These are phyloP conservation scores for Zeuzera pyrina DNA, from an alignment of 2,888 invertebrate genomes.

Conservation along the genomic window DNA sequence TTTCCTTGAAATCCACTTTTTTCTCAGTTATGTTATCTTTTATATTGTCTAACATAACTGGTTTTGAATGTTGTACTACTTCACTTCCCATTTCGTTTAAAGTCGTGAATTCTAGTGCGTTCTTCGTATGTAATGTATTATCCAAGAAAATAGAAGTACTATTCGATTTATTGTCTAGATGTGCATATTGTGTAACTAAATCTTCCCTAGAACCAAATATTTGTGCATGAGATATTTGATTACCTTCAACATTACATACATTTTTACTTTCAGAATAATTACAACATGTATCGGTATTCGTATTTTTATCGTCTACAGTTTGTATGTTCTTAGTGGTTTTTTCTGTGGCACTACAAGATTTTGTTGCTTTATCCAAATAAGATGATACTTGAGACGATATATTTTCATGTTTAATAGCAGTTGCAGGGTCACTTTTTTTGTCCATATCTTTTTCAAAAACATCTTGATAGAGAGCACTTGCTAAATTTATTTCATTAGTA, in stretches of 20 bases:
- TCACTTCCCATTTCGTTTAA: too few species aligned
- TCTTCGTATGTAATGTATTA: too few species aligned
- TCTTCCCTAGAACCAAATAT: too few species aligned
- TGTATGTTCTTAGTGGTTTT: conserved; percentile 16
- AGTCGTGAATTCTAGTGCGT: too few species aligned
- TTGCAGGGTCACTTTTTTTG: not conserved
- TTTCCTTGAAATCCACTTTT: conserved; percentile 5
- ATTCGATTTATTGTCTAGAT: not conserved
- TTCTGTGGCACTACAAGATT: conserved; percentile 30
- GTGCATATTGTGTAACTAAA: too few species aligned
- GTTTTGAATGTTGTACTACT: too few species aligned
- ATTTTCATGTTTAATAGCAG: conserved; percentile 11
- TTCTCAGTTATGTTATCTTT: too few species aligned
- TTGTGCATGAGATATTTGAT: too few species aligned
- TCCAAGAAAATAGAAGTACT: not conserved
- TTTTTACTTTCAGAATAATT: conserved; percentile 16
- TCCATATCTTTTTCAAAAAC: not conserved
- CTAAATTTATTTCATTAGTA: conserved; percentile 1
- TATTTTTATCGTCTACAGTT: conserved; percentile 15
- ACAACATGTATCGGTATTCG: conserved; percentile 15
- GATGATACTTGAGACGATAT: conserved; percentile 28
- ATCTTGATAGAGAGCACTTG: not conserved
- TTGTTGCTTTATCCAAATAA: conserved; percentile 24
- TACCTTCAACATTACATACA: not conserved
- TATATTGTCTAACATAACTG: too few species aligned